These are phyloP conservation scores for Porites australiensis DNA, from an alignment of 64 coral and sea anemone species.

Conservation along the genomic window DNA sequence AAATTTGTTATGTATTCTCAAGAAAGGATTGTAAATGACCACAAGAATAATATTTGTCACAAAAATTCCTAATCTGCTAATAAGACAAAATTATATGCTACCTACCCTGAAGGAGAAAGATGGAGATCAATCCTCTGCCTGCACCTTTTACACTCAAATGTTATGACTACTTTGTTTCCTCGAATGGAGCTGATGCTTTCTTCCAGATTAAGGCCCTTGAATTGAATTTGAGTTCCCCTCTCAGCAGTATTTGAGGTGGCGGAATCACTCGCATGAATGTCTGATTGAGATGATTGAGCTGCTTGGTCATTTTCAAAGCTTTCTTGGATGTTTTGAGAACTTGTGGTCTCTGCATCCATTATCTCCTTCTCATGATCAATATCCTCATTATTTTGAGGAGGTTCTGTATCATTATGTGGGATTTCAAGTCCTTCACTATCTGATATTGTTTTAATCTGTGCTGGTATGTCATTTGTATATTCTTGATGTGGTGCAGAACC, in stretches of 20 bases:
- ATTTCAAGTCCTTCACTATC: background rate
- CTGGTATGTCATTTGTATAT: background rate
- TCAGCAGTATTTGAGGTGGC: background rate
- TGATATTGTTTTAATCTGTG: background rate
- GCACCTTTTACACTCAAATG: slow-evolving; percentile 84
- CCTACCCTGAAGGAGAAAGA: slow-evolving; percentile 41
- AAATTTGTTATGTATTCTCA: no score
- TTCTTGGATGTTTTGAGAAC: background rate
- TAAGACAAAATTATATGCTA: background rate
- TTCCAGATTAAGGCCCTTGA: slow-evolving; percentile 78
- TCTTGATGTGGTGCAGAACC: background rate
- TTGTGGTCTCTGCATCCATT: background rate
- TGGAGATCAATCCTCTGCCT: slow-evolving; percentile 69
- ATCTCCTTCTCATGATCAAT: background rate
- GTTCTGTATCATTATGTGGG: background rate
- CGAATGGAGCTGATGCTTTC: slow-evolving; percentile 83
- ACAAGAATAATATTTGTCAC: no score
- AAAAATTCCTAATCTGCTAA: no score
- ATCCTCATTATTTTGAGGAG: background rate
- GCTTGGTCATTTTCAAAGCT: background rate
- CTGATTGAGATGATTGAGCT: background rate
- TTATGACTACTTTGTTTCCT: slow-evolving; percentile 70
- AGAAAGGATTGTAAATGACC: no score
- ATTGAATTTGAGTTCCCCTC: slow-evolving; percentile 91
- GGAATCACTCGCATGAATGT: background rate